These are phyloP conservation scores for Leptinotarsa rubiginosa DNA, from an alignment of 2,888 invertebrate genomes.

Conservation along the genomic window DNA sequence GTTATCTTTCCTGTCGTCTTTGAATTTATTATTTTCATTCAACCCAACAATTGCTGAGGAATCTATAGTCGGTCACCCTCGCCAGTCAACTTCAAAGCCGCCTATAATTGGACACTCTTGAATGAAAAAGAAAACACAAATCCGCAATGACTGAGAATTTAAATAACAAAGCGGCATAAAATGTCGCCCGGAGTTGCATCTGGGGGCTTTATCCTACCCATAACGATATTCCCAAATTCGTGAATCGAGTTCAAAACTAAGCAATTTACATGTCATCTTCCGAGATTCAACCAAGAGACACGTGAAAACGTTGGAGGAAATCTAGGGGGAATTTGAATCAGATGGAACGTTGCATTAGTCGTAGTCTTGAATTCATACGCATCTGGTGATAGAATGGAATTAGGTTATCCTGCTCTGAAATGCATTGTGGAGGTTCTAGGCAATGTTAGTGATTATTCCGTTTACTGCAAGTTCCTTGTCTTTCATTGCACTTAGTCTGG, in stretches of 20 bases:
- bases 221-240: constrained; percentile 57
- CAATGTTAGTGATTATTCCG: neutral
- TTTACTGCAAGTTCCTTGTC: neutral
- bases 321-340: constrained; percentile 46
- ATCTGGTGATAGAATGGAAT: constrained; percentile 9
- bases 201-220: constrained; percentile 48
- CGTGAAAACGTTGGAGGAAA: constrained; percentile 39
- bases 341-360: constrained; percentile 21
- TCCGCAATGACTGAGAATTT: constrained; percentile 54
- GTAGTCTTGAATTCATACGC: constrained; percentile 2
- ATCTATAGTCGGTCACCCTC: no score
- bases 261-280: constrained; percentile 61
- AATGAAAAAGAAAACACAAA: constrained; percentile 47
- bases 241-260: constrained; percentile 59
- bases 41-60: no score
- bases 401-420: neutral
- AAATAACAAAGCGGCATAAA: constrained; percentile 59
- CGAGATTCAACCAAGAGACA: constrained; percentile 50
- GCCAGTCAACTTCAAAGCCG: neutral
- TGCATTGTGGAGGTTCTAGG: neutral
- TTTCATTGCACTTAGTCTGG: neutral
- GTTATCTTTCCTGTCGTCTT: no score
- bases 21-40: no score
- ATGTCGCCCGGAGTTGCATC: constrained; percentile 54
- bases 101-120: constrained; percentile 41